Evolutionary conservation across 2,797 vertebrate species (phyloP), one percentile per base, ranked within the genome.

Genomic region (Siniperca undulata): DNA sequence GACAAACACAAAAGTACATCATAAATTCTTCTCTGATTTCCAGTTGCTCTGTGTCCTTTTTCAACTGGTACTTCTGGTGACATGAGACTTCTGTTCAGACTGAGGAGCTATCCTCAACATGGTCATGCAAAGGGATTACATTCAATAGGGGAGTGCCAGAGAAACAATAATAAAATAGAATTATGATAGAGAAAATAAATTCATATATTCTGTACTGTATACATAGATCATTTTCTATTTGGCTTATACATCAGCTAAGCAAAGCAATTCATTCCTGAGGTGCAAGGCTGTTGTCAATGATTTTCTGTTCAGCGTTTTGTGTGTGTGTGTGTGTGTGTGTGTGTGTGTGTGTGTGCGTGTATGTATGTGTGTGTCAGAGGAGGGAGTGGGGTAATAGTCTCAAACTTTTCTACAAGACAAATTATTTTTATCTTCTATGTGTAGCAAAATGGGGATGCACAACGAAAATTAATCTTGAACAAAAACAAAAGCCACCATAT

Each of bases 161-260:
- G 84, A 83, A 91, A 91, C 81, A 78, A 90, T 94, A 94, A 89
- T 94, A 95, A 95, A 95, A 94, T 93, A 95, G 89, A 93, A 92
- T 90, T 90, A 92, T 91, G 55, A 91, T 91, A 91, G 89, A 90
- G 88, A 92, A 95, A 94, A 95, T 94, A 94, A 91, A 89, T 88
- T 77, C 55, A 89, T 90, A 92, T 92, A 86, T 90, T 90, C 79
- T 83, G 76, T 90, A 83, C 79, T 83, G 76, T 90, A 83, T 83
- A 93, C 82, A 90, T 77, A 89, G 75, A 90, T 84, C 16, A 30
- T 83, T 79, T 82, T 86, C 69, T 79, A 86, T 92, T 91, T 93
- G 81, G 88, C 74, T 93, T 89, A 80, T 83, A 92, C 87, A 88
- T 86, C 80, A 77, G 90, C 82, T 78, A 88, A 86, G 90, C 82